Percentiles rank a stretch among this genome's conserved stretches.
These are phyloP conservation scores for Drosophila melanica DNA, from an alignment of 1,140 invertebrate species.

Conservation along the genomic window DNA sequence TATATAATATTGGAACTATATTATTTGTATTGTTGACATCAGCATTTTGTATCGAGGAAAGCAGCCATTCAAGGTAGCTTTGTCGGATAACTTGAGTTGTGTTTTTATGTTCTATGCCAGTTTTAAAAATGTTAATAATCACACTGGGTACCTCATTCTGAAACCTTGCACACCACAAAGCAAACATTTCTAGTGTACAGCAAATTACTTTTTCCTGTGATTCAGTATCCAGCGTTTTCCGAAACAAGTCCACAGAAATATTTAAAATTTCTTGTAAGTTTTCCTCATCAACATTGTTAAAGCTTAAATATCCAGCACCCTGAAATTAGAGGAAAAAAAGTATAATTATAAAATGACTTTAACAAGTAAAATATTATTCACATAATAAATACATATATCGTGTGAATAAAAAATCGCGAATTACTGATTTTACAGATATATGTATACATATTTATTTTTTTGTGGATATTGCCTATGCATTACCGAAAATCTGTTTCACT, in stretches of 20 bases:
- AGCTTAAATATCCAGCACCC: constrained; percentile 92
- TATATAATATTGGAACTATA: constrained; percentile 85
- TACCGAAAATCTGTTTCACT: too few species aligned
- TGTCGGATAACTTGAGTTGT: constrained; percentile 91
- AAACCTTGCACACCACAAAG: constrained; percentile 91
- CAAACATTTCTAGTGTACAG: constrained; percentile 91
- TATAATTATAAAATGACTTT: constrained; percentile 4
- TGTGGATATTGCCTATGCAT: too few species aligned
- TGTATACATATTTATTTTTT: too few species aligned
- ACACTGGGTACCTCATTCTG: constrained; percentile 88
- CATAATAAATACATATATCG: too few species aligned
- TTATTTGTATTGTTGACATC: constrained; percentile 30
- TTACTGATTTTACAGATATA: too few species aligned
- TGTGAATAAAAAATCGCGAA: too few species aligned
- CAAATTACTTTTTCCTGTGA: constrained; percentile 96
- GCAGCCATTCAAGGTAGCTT: constrained; percentile 91
- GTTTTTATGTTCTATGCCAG: constrained; percentile 91
- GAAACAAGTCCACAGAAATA: constrained; percentile 88
- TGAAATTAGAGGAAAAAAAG: constrained; percentile 73
- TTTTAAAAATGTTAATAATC: constrained; percentile 91
- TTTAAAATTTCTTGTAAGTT: constrained; percentile 87
- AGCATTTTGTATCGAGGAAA: constrained; percentile 86
- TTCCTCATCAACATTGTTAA: constrained; percentile 88
- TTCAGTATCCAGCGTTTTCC: constrained; percentile 93
- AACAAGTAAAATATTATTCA: too few species aligned